Evolutionary conservation across 2,113 vertebrate genomes (phyloP).

Genomic region (Pygoscelis adeliae): DNA sequence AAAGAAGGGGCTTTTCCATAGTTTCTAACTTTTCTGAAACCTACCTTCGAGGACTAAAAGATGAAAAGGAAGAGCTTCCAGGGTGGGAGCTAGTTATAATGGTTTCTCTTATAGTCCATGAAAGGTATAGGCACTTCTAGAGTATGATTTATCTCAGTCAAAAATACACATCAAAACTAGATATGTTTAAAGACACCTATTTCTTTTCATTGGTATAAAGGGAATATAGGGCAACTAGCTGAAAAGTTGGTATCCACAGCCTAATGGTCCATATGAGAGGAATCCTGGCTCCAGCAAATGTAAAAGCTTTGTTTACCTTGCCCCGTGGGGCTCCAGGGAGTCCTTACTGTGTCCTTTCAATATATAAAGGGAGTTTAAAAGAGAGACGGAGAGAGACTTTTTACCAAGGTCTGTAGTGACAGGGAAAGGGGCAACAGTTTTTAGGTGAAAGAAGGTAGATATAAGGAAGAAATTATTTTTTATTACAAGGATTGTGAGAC

Average conservation of each 20-base stretch:
- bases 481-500: rapidly evolving
- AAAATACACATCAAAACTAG: slow-evolving; percentile 8
- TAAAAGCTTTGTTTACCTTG: neutral
- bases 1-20: neutral
- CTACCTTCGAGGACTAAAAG: neutral
- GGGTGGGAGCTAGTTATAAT: neutral
- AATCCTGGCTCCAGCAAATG: neutral
- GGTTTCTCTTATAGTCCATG: neutral
- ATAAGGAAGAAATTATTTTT: neutral
- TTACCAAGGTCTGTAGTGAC: neutral
- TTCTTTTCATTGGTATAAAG: neutral
- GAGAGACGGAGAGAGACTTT: neutral
- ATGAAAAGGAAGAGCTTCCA: neutral
- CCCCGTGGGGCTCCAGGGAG: neutral
- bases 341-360: neutral
- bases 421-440: neutral
- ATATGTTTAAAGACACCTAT: neutral
- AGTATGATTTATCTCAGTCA: neutral
- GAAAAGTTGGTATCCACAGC: neutral
- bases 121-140: neutral
- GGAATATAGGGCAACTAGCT: neutral
- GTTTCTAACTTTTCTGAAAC: neutral
- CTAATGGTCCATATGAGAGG: neutral
- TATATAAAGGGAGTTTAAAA: neutral
- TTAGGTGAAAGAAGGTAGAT: neutral